phyloP scores from a whole-genome alignment of 2,113 vertebrate species.

The Kobus ellipsiprymnus region DNA sequence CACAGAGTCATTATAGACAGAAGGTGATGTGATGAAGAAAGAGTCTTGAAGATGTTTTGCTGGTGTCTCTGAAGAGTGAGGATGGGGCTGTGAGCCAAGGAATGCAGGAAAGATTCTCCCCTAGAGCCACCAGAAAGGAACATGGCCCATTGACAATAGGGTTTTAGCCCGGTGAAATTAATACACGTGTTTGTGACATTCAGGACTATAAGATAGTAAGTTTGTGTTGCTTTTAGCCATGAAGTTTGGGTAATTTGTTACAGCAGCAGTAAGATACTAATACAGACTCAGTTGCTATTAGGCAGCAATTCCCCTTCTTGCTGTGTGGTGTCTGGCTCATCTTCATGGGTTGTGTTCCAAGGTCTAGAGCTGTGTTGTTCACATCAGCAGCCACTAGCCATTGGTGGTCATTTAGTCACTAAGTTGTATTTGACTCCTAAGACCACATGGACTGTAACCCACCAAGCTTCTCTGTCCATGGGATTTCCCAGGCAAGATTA shows the following conservation, averaged over 20 bases:
- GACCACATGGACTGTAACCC: neutral
- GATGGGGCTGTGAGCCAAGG: neutral
- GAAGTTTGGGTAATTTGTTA: neutral
- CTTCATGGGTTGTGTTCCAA: neutral
- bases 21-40: neutral
- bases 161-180: neutral
- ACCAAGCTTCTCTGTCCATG: neutral
- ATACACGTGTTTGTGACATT: neutral
- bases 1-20: neutral
- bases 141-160: accelerated
- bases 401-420: neutral
- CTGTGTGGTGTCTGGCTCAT: neutral
- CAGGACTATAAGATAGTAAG: neutral
- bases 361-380: neutral
- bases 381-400: too few species aligned
- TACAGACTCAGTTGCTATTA: neutral
- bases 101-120: neutral
- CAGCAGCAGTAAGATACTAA: neutral
- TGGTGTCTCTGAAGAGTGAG: neutral
- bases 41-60: neutral
- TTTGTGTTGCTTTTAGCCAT: neutral
- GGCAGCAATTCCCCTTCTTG: neutral
- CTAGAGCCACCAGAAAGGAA: neutral
- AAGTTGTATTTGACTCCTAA: neutral
- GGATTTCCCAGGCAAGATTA: neutral